These are phyloP conservation scores for Clarias platycephalus DNA, from an alignment of 2,797 vertebrate genomes.

Conservation along the genomic window DNA sequence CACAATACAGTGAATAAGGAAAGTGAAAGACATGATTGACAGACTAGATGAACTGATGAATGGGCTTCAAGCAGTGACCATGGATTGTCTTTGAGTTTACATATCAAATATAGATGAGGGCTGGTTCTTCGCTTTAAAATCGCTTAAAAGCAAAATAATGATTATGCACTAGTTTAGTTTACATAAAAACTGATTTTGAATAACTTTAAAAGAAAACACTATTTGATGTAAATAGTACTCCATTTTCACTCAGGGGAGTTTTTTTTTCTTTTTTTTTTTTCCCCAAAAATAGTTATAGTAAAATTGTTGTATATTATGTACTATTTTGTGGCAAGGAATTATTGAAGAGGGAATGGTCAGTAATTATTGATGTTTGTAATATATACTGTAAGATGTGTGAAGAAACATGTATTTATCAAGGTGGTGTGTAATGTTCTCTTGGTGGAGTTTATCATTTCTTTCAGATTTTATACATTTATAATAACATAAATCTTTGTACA, in stretches of 20 bases:
- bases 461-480: slow-evolving; percentile 50
- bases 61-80: slow-evolving; percentile 28
- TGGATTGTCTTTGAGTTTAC: slow-evolving; percentile 33
- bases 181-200: slow-evolving; percentile 28
- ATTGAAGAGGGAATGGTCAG: slow-evolving; percentile 26
- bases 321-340: slow-evolving; percentile 23
- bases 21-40: background rate
- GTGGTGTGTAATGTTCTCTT: slow-evolving; percentile 50
- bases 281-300: slow-evolving; percentile 14
- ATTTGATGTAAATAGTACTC: slow-evolving; percentile 19
- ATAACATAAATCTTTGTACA: slow-evolving; percentile 27
- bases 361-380: slow-evolving; percentile 42
- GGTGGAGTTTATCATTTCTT: slow-evolving; percentile 44
- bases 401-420: slow-evolving; percentile 56
- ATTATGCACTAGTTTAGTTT: slow-evolving; percentile 52
- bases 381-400: slow-evolving; percentile 34
- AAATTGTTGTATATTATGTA: slow-evolving; percentile 20
- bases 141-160: slow-evolving; percentile 18
- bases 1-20: background rate
- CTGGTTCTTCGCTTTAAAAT: slow-evolving; percentile 42
- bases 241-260: slow-evolving; percentile 37
- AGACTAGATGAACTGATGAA: slow-evolving; percentile 2
- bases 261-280: background rate
- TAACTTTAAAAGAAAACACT: slow-evolving; percentile 5
- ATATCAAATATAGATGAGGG: slow-evolving; percentile 26